These are phyloP conservation scores for Brenthis ino DNA, from an alignment of 2,888 invertebrate genomes.

Conservation along the genomic window DNA sequence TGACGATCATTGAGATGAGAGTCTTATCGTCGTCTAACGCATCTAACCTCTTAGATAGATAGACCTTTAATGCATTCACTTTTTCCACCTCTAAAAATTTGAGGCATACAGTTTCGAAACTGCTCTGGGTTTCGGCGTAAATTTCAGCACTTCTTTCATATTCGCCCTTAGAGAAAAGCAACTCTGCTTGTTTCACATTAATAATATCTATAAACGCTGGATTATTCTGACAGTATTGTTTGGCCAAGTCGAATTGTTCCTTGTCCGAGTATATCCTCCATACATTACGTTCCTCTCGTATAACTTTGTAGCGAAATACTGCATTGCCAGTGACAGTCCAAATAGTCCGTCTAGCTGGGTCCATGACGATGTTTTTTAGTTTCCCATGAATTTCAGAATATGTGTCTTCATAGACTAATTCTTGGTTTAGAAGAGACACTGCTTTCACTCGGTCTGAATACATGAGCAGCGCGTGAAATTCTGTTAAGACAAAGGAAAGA, in stretches of 20 bases:
- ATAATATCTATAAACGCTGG: constrained; percentile 92
- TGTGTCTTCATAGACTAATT: constrained; percentile 92
- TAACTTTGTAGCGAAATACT: constrained; percentile 92
- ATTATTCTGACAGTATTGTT: constrained; percentile 91
- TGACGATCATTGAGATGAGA: constrained; percentile 94
- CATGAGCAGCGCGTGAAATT: constrained; percentile 94
- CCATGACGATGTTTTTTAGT: constrained; percentile 90
- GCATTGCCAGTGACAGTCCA: constrained; percentile 94
- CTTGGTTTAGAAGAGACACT: constrained; percentile 91
- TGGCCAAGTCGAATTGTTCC: constrained; percentile 93
- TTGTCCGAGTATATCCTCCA: constrained; percentile 95
- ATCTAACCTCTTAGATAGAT: constrained; percentile 91
- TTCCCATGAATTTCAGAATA: constrained; percentile 91
- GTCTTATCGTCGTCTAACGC: constrained; percentile 90
- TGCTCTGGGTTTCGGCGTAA: constrained; percentile 94
- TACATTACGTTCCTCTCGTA: constrained; percentile 91
- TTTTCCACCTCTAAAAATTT: constrained; percentile 93
- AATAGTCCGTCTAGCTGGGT: constrained; percentile 88
- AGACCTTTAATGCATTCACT: constrained; percentile 93
- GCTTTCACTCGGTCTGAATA: constrained; percentile 92
- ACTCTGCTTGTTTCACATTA: constrained; percentile 93
- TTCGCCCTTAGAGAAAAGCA: constrained; percentile 89
- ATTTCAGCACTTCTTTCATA: constrained; percentile 92
- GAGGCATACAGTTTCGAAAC: constrained; percentile 96
- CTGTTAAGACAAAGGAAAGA: constrained; percentile 90